Percentiles rank a stretch among this genome's conserved stretches.
phyloP scores from a whole-genome alignment of 2,797 vertebrate species.

The Anas flavirostris region DNA sequence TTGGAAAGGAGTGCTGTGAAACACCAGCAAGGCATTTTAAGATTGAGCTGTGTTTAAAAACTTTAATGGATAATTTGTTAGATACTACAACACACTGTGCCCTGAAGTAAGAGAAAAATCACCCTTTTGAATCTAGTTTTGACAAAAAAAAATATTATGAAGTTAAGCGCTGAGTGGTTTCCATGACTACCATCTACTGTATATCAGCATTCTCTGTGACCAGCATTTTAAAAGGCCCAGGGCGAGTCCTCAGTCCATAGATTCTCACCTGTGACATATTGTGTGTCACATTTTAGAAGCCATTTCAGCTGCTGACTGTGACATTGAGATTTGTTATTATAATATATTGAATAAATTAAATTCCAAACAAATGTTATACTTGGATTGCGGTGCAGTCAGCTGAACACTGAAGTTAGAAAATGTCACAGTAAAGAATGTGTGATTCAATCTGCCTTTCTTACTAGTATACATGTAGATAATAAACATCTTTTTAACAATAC shows the following conservation, averaged over 20 bases:
- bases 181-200: conserved; percentile 57
- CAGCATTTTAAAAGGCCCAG: conserved; percentile 48
- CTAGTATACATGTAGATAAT: not conserved
- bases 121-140: not conserved
- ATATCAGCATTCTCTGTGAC: not conserved
- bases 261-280: not conserved
- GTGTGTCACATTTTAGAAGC: not conserved
- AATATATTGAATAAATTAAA: conserved; percentile 2
- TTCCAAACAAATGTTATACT: not conserved
- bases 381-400: not conserved
- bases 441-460: not conserved
- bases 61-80: not conserved
- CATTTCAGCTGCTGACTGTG: not conserved
- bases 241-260: not conserved
- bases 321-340: not conserved
- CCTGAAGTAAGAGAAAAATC: not conserved
- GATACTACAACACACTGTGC: not conserved
- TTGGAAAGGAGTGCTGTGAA: not conserved
- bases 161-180: conserved; percentile 34
- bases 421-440: not conserved
- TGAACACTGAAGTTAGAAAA: not conserved
- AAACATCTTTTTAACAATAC: not conserved
- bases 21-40: not conserved
- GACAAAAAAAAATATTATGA: not conserved
- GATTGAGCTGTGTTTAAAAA: not conserved